Conservation (phyloP, 2,888 invertebrate species). For the Boloria euphrosyne region DNA sequence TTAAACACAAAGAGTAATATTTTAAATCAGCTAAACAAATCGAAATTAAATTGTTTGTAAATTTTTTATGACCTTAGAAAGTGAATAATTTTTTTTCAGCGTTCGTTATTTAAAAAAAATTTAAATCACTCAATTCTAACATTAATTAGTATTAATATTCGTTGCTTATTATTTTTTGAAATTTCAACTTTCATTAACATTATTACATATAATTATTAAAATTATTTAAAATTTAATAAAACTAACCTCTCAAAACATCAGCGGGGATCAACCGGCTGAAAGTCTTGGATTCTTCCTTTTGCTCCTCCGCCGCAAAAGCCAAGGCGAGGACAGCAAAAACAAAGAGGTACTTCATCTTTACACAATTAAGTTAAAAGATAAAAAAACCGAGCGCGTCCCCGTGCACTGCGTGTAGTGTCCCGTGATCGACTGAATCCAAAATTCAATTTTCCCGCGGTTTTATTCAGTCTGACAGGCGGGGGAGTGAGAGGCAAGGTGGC, state of each 20-base stretch:
- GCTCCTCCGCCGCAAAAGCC: constrained; percentile 81
- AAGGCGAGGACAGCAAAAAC: constrained; percentile 77
- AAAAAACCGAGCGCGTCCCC: constrained; percentile 56
- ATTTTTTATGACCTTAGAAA: no score
- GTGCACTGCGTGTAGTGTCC: constrained; percentile 57
- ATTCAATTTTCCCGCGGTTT: constrained; percentile 62
- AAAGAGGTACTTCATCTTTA: constrained; percentile 81
- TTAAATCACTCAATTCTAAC: no score
- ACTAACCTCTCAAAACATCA: constrained; percentile 93
- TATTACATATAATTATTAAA: no score
- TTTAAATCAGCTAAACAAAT: no score
- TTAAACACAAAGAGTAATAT: no score
- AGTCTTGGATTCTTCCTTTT: constrained; percentile 84
- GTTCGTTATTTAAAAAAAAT: no score
- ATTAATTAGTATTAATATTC: no score
- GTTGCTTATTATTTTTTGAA: no score
- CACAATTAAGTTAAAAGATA: constrained; percentile 43
- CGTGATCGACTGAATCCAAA: constrained; percentile 70
- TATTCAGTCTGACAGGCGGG: constrained; percentile 59
- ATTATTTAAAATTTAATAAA: neutral
- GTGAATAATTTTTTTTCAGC: no score
- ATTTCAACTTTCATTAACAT: no score
- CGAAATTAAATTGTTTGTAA: no score
- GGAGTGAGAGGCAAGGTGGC: constrained; percentile 64
- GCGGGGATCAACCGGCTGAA: constrained; percentile 93